Base-by-base conservation (phyloP, 2,888 invertebrate species). In the Cryptophagus acutangulus region DNA sequence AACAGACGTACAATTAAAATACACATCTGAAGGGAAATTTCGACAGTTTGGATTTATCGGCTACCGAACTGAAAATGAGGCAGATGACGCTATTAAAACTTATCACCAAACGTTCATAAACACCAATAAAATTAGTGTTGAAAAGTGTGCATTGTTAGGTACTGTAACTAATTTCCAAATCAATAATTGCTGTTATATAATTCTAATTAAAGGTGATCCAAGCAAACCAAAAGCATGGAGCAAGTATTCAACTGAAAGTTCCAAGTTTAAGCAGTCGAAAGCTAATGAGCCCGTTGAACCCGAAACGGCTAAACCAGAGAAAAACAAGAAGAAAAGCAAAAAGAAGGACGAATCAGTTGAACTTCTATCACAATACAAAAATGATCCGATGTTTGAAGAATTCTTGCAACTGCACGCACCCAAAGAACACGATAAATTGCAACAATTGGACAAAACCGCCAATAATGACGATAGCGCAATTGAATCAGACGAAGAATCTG, bases 11-110 rank as follows among this genome's bases (percentile, higher is more conserved):
- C 89, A 92, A 58, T 70, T 97, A 4, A 97, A 96, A 67, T 95
- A 87, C 61, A 92, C 91, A 1, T 79, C 84, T 54, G 84, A 90
- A 73, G 95, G 96, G 5, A 83, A 82, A 62, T 97, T 97, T 66
- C 77, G 97, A 43, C 84, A 87, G 58, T 97, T 97, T 71, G 92
- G 85, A 2, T 97, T 97, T 63, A 74, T 99, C 54, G 97, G 97
- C 4, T 97, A 81, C 67, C 82, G 87, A 61, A 80, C 75, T 14
- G 86, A 85, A 46, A 79, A 82, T 33, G 85, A 90, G 61, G 95
- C 93, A 0, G 62, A 77, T 33, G 74, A 74, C 18, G 96, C 96
- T 0, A 74, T 82, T 18, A 73, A 84, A 12, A 81, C 82, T 61
- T 90, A 92, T 52, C 76, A 97, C 69, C 84, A 87, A 42, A 82